These are phyloP conservation scores for Malacoctenus gilli DNA, from an alignment of 2,797 vertebrate species.

Conservation along the genomic window DNA sequence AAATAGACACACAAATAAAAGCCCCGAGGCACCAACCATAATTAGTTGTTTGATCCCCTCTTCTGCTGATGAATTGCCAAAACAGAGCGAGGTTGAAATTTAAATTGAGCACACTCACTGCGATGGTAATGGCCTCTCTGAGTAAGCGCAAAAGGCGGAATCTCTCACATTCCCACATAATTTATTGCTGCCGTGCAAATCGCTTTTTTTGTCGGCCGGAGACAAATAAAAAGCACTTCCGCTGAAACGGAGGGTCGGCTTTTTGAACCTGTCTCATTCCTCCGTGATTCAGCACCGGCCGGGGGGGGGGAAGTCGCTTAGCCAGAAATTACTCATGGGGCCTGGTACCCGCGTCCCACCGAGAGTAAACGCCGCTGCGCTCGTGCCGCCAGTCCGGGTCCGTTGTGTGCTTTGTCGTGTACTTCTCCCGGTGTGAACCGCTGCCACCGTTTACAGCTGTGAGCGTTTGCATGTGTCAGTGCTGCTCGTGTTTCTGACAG, in stretches of 20 bases:
- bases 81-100: constrained; percentile 26
- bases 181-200: constrained; percentile 1
- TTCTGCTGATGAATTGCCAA: constrained; percentile 38
- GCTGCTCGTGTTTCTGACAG: constrained; percentile 3
- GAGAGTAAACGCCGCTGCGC: no score
- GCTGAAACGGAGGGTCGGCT: not conserved
- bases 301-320: not conserved
- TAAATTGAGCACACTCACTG: constrained; percentile 41
- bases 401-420: not conserved
- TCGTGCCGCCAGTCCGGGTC: no score
- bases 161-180: constrained; percentile 10
- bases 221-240: not conserved
- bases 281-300: constrained; percentile 13
- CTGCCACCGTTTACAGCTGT: not conserved
- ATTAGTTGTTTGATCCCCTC: constrained; percentile 53
- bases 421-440: constrained; percentile 4
- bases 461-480: constrained; percentile 22
- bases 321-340: not conserved
- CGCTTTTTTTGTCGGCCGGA: not conserved
- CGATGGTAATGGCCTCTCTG: constrained; percentile 7
- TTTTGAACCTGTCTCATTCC: constrained; percentile 3
- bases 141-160: not conserved
- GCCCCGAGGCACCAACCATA: constrained; percentile 35
- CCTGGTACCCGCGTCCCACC: not conserved
- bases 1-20: constrained; percentile 16